Evolutionary conservation across 1,140 invertebrate species (phyloP).

Genomic region (Diachasma alloeum): DNA sequence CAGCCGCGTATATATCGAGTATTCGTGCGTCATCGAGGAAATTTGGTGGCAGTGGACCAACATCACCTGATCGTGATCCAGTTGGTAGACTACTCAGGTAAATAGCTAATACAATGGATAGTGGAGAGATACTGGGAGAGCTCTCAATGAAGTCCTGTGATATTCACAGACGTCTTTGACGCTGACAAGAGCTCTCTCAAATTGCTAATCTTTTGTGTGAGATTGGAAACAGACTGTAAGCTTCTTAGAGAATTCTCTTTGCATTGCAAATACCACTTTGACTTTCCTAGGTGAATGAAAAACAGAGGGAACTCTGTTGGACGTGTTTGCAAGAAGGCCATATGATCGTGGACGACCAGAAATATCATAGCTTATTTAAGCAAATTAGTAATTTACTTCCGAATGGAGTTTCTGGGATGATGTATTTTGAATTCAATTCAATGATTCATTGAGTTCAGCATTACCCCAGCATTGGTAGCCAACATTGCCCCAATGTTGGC

Average conservation of each 20-base stretch:
- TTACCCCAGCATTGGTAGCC: too few species aligned
- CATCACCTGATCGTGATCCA: constrained; percentile 59
- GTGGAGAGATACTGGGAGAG: neutral
- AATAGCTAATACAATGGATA: constrained; percentile 10
- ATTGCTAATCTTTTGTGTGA: constrained; percentile 1
- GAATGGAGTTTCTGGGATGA: too few species aligned
- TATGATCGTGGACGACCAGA: too few species aligned
- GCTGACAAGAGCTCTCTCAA: neutral
- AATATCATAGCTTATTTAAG: too few species aligned
- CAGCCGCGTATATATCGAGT: constrained; percentile 55
- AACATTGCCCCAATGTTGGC: too few species aligned
- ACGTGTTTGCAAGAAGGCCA: too few species aligned
- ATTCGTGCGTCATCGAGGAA: constrained; percentile 57
- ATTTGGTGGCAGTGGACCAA: constrained; percentile 44
- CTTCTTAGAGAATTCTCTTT: neutral
- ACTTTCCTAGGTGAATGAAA: neutral
- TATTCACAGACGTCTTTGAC: neutral
- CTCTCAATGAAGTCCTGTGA: too few species aligned
- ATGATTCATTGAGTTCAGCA: too few species aligned
- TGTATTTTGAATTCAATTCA: too few species aligned
- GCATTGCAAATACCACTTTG: neutral
- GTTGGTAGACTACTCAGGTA: constrained; percentile 53
- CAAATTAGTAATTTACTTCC: too few species aligned
- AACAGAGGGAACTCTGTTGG: too few species aligned
- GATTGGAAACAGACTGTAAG: neutral